Percentiles rank a stretch among this genome's conserved stretches.
Evolutionary conservation across 2,113 vertebrate species (phyloP).

Genomic region (Lampris incognitus): DNA sequence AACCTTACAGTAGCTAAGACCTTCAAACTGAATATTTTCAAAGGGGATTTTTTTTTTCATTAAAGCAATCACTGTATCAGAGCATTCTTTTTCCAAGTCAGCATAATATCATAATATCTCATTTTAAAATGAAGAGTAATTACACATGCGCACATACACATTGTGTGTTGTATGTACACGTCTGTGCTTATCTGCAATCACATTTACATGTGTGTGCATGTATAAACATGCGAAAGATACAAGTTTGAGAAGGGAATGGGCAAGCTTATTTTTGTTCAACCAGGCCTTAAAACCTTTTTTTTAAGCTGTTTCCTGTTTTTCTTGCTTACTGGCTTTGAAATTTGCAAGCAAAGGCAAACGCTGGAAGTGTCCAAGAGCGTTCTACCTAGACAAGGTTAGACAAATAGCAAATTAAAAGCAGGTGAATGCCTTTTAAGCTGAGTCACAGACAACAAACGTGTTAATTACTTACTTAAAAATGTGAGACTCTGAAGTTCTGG

Average conservation of each 20-base stretch:
- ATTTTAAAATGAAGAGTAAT: too few species aligned
- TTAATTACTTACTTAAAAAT: slow-evolving; percentile 27
- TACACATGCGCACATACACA: too few species aligned
- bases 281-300: not conserved
- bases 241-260: too few species aligned
- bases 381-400: slow-evolving; percentile 34
- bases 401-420: slow-evolving; percentile 53
- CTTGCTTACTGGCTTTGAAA: slow-evolving; percentile 10
- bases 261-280: not conserved
- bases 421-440: slow-evolving; percentile 47
- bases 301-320: not conserved
- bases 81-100: too few species aligned
- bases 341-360: slow-evolving; percentile 30
- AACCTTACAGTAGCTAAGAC: too few species aligned
- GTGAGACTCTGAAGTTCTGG: not conserved
- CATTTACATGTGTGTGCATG: not conserved
- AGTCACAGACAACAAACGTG: slow-evolving; percentile 48
- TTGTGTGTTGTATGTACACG: not conserved
- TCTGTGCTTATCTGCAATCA: too few species aligned
- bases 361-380: slow-evolving; percentile 33
- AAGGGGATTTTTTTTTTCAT: too few species aligned
- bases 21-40: too few species aligned
- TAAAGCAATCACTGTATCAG: too few species aligned
- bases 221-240: not conserved
- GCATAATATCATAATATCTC: too few species aligned